A percentile compares a stretch with the other conserved stretches of the same genome.
Conservation (phyloP, 2,888 invertebrate species). For the Teinopalpus imperialis region DNA sequence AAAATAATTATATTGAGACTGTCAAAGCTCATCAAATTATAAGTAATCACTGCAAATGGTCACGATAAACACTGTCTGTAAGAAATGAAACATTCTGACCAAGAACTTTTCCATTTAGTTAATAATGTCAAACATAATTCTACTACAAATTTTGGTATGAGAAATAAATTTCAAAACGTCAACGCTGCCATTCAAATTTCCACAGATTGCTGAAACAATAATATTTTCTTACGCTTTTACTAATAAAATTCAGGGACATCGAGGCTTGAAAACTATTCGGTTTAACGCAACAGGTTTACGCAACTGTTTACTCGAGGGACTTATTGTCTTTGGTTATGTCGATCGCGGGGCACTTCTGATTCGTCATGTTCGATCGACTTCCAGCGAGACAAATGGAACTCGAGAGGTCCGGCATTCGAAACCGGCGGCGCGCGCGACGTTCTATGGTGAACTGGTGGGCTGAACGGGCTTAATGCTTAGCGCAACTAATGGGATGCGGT, state of each 20-base stretch:
- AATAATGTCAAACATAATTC: too few relatives aligned
- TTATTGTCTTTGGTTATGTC: too few relatives aligned
- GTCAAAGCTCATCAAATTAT: too few relatives aligned
- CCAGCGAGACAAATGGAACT: constrained; percentile 2
- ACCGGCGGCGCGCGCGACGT: constrained; percentile 60
- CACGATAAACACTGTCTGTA: too few relatives aligned
- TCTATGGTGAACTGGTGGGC: constrained; percentile 63
- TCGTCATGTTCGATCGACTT: constrained; percentile 9
- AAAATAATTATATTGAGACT: too few relatives aligned
- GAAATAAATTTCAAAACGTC: too few relatives aligned
- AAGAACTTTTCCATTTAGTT: too few relatives aligned
- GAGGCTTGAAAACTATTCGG: constrained; percentile 5
- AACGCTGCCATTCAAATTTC: too few relatives aligned
- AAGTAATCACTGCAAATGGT: too few relatives aligned
- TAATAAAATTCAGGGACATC: constrained; percentile 11
- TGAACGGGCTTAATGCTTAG: constrained; percentile 24
- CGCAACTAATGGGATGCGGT: constrained; percentile 59
- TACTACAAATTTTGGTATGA: too few relatives aligned
- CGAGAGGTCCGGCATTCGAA: constrained; percentile 18
- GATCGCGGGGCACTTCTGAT: constrained; percentile 25
- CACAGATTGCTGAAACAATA: neutral
- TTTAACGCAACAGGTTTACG: constrained; percentile 18
- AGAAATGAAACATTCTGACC: too few relatives aligned
- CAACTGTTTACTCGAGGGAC: constrained; percentile 13
- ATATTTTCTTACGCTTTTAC: constrained; percentile 8